Percentiles rank a stretch among this genome's conserved stretches.
Conservation (phyloP, 2,113 vertebrate genomes). For the Bettongia penicillata region DNA sequence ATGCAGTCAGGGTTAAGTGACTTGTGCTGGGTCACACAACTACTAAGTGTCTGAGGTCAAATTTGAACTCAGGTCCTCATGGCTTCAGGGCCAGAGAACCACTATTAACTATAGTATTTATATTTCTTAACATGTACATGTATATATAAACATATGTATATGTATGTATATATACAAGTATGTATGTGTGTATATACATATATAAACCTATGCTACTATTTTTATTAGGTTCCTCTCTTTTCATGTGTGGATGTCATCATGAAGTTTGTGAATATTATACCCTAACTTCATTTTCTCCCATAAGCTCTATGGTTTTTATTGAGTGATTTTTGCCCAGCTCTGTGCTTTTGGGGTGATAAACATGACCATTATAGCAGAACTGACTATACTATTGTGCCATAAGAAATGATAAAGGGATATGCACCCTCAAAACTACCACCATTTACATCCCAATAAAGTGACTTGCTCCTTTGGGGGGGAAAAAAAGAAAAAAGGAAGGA, state of each 20-base stretch:
- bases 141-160: no score
- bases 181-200: no score
- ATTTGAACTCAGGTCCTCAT: no score
- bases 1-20: no score
- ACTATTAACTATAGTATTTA: not conserved
- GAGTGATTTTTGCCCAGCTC: not conserved
- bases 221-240: not conserved
- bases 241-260: not conserved
- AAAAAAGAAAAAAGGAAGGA: not conserved
- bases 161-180: no score
- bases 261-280: not conserved
- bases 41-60: no score
- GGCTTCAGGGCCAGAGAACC: no score
- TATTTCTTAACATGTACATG: not conserved
- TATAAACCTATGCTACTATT: not conserved
- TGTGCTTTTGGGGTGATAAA: not conserved
- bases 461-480: not conserved
- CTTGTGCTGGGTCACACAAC: no score
- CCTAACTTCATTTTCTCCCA: not conserved
- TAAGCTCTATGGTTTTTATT: not conserved
- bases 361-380: not conserved
- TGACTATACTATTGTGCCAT: not conserved
- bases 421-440: not conserved
- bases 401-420: not conserved
- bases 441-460: not conserved